Evolutionary conservation across 2,797 vertebrate genomes (phyloP).

Genomic region (Sus cebifrons): DNA sequence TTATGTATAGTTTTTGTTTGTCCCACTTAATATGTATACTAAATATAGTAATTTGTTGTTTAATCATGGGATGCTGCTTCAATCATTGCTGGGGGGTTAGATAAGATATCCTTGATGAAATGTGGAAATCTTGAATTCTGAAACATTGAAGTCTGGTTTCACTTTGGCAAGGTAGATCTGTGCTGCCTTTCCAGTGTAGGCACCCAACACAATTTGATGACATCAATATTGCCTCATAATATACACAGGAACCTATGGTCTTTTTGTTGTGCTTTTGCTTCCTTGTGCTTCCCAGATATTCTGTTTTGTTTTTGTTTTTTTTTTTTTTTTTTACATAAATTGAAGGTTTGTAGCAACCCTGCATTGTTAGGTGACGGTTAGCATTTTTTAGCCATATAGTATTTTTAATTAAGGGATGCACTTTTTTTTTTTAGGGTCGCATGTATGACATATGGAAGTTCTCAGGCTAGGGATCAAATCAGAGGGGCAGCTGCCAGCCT

Average conservation of each 20-base stretch:
- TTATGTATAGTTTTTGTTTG: not conserved
- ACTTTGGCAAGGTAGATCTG: fast-evolving
- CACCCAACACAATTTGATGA: not conserved
- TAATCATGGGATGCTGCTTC: not conserved
- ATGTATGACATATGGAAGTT: no score
- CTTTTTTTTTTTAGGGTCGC: not conserved
- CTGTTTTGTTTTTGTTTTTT: not conserved
- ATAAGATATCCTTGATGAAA: not conserved
- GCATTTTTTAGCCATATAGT: not conserved
- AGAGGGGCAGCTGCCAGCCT: no score
- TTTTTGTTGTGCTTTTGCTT: not conserved
- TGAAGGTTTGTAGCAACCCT: not conserved
- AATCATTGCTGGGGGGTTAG: not conserved
- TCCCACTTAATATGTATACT: not conserved
- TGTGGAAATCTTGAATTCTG: not conserved
- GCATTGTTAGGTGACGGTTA: not conserved
- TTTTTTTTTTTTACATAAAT: not conserved
- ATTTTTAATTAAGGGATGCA: not conserved
- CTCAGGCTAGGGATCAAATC: no score
- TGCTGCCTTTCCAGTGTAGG: not conserved
- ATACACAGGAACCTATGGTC: not conserved
- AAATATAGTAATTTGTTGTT: not conserved
- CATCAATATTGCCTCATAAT: not conserved
- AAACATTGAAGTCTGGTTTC: not conserved
- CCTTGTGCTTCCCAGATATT: not conserved